Evolutionary conservation across 2,797 vertebrate genomes (phyloP), one percentile per base, ranked within the genome.

Genomic region (Lateolabrax maculatus): DNA sequence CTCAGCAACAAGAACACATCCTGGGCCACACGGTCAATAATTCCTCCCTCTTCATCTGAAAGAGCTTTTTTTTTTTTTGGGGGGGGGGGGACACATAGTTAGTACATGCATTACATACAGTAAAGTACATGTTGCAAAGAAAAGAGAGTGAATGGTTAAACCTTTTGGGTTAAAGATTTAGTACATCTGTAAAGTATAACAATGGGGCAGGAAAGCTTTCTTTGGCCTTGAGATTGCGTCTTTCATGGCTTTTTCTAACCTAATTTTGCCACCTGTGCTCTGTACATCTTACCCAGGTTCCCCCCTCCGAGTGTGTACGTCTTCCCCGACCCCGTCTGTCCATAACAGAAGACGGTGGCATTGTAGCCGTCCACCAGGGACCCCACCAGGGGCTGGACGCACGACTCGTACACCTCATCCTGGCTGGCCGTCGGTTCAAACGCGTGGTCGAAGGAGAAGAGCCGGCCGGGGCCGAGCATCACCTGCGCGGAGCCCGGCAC

Each of bases 241-340:
- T 61, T 39, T 23, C 5, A 34, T 60, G 36, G 13, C 8, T 57
- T 36, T 36, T 23, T 16, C 27, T 16, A 48, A 68, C 3, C 11
- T 3, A 0, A 0, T 10, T 37, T 34, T 11, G 6, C 4, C 44
- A 58, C 5, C 2, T 57, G 16, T 11, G 6, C 3, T 44, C 6
- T 12, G 19, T 4, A 3, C 11, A 23, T 71, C 96, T 82, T 94
- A 97, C 97, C 96, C 83, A 93, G 66, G 68, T 93, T 93, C 19
- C 95, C 93, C 56, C 96, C 94, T 58, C 96, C 95, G 0, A 99
- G 96, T n/a, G 97, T 98, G 81, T 97, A 96, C 0, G 97, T 98
- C 93, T 99, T 99, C 63, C 98, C 97, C 29, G 97, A 99, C 10
- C 97, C 97, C 3, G 97, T 97, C 29, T 98, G 97, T 83, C 98